Conservation (phyloP, 2,113 vertebrate genomes). For the Glaucidium brasilianum region DNA sequence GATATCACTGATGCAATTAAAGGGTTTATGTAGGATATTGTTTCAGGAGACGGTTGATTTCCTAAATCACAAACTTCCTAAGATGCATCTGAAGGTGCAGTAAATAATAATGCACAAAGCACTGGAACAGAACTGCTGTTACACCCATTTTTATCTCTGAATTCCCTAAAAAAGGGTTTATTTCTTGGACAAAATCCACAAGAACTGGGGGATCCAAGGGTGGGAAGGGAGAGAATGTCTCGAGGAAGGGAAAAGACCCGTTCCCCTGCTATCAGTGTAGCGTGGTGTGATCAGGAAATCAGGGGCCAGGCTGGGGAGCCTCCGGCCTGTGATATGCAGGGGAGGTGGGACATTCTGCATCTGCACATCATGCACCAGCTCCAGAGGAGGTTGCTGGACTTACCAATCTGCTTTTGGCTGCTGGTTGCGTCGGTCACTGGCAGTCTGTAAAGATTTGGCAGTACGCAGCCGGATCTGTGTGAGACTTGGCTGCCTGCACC, state of each 20-base stretch:
- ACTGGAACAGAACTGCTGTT: not conserved
- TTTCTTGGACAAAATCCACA: not conserved
- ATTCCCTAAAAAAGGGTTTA: not conserved
- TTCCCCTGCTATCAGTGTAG: not conserved
- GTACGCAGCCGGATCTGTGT: not conserved
- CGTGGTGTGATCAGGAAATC: not conserved
- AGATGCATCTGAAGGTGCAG: not conserved
- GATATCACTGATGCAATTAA: not conserved
- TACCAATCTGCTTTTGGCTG: not conserved
- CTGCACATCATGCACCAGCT: not conserved
- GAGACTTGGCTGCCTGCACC: slow-evolving; percentile 53
- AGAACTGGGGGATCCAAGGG: not conserved
- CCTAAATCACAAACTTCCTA: not conserved
- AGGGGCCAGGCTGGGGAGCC: not conserved
- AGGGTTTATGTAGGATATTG: not conserved
- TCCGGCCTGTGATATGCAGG: not conserved
- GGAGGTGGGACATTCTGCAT: not conserved
- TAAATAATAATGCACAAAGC: not conserved
- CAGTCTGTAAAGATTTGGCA: not conserved
- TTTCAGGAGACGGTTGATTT: not conserved
- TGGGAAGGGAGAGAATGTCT: not conserved
- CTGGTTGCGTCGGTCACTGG: not conserved
- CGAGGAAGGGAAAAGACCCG: not conserved
- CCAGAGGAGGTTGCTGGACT: not conserved
- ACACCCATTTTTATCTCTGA: not conserved